These are phyloP conservation scores for Lepeophtheirus salmonis DNA, from an alignment of 1,140 invertebrate genomes.

Conservation along the genomic window DNA sequence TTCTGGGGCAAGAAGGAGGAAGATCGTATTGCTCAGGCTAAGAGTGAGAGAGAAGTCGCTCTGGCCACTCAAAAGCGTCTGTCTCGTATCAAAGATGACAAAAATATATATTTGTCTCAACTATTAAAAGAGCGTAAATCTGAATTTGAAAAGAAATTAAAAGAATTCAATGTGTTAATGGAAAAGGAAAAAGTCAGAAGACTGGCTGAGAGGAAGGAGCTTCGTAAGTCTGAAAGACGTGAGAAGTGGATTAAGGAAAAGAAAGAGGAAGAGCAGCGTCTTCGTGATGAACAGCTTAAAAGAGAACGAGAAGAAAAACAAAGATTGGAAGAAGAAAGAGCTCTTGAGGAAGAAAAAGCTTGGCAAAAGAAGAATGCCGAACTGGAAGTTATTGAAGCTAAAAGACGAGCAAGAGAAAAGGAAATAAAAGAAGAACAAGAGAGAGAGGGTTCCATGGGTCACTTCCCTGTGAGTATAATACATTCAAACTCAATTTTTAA, in stretches of 20 bases:
- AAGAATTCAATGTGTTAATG: slow-evolving; percentile 50
- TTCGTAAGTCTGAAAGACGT: slow-evolving; percentile 52
- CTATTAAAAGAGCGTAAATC: slow-evolving; percentile 47
- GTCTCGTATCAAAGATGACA: slow-evolving; percentile 55
- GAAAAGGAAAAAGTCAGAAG: slow-evolving; percentile 51
- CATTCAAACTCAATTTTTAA: too few species aligned
- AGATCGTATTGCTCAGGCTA: slow-evolving; percentile 59
- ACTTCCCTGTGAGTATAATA: too few species aligned
- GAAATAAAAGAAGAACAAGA: slow-evolving; percentile 40
- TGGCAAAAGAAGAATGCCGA: slow-evolving; percentile 24
- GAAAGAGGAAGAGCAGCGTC: slow-evolving; percentile 34
- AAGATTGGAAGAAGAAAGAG: slow-evolving; percentile 33
- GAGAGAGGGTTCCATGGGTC: too few species aligned
- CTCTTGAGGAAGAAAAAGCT: slow-evolving; percentile 49
- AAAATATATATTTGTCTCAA: slow-evolving; percentile 53
- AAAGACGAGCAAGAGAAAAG: slow-evolving; percentile 43
- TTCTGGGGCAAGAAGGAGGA: slow-evolving; percentile 81
- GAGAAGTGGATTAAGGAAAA: slow-evolving; percentile 33
- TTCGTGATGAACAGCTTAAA: slow-evolving; percentile 49
- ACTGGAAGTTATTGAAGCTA: slow-evolving; percentile 37
- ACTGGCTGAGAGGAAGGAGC: slow-evolving; percentile 43
- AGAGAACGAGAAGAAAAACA: slow-evolving; percentile 33
- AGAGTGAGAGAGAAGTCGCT: slow-evolving; percentile 63
- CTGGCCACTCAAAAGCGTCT: slow-evolving; percentile 59
- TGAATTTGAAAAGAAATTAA: slow-evolving; percentile 37